Percentiles rank a stretch among this genome's conserved stretches.
These are phyloP conservation scores for Hephaestus fuliginosus DNA, from an alignment of 2,797 vertebrate genomes.

Conservation along the genomic window DNA sequence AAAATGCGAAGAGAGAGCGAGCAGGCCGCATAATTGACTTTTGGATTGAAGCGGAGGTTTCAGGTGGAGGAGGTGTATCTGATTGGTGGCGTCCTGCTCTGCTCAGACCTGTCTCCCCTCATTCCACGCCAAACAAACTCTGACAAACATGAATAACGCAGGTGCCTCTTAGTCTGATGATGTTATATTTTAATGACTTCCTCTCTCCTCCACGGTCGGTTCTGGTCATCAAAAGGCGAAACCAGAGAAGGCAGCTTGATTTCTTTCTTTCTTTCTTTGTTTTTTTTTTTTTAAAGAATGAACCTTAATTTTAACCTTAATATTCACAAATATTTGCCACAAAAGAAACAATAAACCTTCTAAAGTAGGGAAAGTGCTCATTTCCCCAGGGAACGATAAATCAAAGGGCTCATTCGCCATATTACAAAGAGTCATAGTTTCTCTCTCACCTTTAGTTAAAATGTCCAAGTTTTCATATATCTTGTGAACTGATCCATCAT, in stretches of 20 bases:
- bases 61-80: slow-evolving; percentile 62
- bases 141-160: slow-evolving; percentile 54
- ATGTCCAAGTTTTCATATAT: too few relatives aligned
- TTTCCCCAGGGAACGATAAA: too few relatives aligned
- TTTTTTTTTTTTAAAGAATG: slow-evolving; percentile 13
- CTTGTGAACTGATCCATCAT: too few relatives aligned
- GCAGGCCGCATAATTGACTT: slow-evolving; percentile 66
- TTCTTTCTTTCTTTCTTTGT: slow-evolving; percentile 13
- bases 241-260: not conserved
- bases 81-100: slow-evolving; percentile 57
- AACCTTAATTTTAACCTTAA: too few relatives aligned
- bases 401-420: too few relatives aligned
- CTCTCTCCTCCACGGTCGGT: slow-evolving; percentile 17
- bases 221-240: slow-evolving; percentile 1
- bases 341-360: too few relatives aligned
- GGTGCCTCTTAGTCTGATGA: slow-evolving; percentile 43
- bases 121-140: slow-evolving; percentile 51
- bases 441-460: too few relatives aligned
- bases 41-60: slow-evolving; percentile 55
- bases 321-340: too few relatives aligned
- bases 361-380: too few relatives aligned
- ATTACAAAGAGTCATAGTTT: too few relatives aligned
- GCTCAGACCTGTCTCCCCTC: slow-evolving; percentile 51
- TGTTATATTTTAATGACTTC: slow-evolving; percentile 47
- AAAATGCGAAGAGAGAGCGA: slow-evolving; percentile 61